phyloP scores from a whole-genome alignment of 1,140 invertebrate genomes.

The Aphelinus atriplicis region DNA sequence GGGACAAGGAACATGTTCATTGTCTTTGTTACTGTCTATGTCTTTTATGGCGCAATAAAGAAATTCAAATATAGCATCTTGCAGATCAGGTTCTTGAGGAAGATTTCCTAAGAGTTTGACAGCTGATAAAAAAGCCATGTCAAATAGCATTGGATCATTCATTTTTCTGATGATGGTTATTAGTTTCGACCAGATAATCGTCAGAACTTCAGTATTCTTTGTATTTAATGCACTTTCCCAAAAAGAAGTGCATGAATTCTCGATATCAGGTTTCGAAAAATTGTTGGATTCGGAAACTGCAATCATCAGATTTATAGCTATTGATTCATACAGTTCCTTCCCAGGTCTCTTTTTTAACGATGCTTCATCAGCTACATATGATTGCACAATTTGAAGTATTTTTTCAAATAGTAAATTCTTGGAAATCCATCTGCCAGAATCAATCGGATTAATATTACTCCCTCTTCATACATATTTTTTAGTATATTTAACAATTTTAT shows the following conservation, averaged over 20 bases:
- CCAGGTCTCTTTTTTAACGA: conserved; percentile 46
- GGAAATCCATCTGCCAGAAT: conserved; percentile 32
- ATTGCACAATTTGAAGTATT: conserved; percentile 33
- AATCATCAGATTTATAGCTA: conserved; percentile 46
- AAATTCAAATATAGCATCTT: conserved; percentile 52
- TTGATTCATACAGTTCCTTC: conserved; percentile 51
- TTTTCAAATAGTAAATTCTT: conserved; percentile 21
- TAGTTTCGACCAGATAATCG: conserved; percentile 48
- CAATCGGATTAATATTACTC: not conserved
- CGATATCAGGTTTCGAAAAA: conserved; percentile 10
- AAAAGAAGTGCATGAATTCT: not conserved
- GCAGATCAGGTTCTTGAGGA: conserved; percentile 46
- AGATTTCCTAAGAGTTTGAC: conserved; percentile 23
- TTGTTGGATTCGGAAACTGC: conserved; percentile 19
- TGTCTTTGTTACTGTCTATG: conserved; percentile 12
- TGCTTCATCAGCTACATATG: conserved; percentile 38
- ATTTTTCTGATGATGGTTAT: conserved; percentile 36
- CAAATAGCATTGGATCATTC: conserved; percentile 28
- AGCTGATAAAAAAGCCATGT: conserved; percentile 34
- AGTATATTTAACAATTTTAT: too few relatives aligned
- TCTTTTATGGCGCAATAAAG: conserved; percentile 39
- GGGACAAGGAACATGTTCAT: not conserved
- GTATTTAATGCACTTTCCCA: conserved; percentile 41
- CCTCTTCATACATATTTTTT: not conserved
- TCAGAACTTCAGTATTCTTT: conserved; percentile 47